Evolutionary conservation across 1,140 invertebrate species (phyloP).

Genomic region (Drosophila varians): DNA sequence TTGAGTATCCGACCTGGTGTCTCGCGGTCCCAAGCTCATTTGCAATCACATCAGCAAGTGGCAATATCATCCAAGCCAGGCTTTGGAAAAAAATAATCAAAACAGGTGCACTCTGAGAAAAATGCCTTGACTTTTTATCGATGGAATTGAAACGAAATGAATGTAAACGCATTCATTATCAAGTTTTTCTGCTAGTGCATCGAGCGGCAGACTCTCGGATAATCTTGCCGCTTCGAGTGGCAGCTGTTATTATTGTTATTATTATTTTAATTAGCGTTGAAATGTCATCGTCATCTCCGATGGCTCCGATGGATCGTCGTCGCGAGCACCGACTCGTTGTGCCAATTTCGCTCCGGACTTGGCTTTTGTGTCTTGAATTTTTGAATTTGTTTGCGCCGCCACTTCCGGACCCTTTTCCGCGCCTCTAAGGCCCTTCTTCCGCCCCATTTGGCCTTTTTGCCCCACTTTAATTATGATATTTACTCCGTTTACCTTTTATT

Average conservation of each 20-base stretch:
- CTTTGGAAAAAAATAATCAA: slow-evolving; percentile 10
- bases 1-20: not conserved
- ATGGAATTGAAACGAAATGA: too few relatives aligned
- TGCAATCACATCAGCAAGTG: slow-evolving; percentile 51
- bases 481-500: slow-evolving; percentile 41
- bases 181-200: not conserved
- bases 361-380: not conserved
- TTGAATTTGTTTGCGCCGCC: slow-evolving; percentile 18
- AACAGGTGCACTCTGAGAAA: not conserved
- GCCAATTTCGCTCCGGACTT: slow-evolving; percentile 27
- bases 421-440: slow-evolving; percentile 45
- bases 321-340: slow-evolving; percentile 30
- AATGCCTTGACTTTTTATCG: too few relatives aligned
- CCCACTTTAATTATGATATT: slow-evolving; percentile 38
- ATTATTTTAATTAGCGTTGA: slow-evolving; percentile 78
- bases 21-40: slow-evolving; percentile 17
- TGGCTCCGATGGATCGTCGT: not conserved
- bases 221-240: slow-evolving; percentile 69
- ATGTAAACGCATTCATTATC: too few relatives aligned
- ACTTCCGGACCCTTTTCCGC: slow-evolving; percentile 43
- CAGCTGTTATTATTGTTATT: slow-evolving; percentile 76
- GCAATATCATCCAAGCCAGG: slow-evolving; percentile 58
- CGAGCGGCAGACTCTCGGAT: slow-evolving; percentile 22
- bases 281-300: slow-evolving; percentile 61
- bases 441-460: too few relatives aligned